Conservation (phyloP, 2,113 vertebrate genomes). For the Aegotheles bennettii region DNA sequence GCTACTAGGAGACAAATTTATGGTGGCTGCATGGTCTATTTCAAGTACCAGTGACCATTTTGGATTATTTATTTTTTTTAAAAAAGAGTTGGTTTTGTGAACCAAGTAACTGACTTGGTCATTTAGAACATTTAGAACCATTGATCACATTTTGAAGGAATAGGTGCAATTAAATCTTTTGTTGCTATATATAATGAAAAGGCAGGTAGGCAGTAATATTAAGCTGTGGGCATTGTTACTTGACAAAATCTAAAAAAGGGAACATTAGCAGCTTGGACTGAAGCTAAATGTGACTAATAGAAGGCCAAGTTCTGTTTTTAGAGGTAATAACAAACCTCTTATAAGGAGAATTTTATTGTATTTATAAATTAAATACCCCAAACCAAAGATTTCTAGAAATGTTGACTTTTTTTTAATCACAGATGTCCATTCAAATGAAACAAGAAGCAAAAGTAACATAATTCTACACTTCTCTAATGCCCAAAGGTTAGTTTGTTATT, state of each 20-base stretch:
- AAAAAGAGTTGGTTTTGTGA: neutral
- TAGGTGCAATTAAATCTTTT: neutral
- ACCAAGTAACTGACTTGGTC: neutral
- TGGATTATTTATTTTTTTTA: neutral
- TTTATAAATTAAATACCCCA: neutral
- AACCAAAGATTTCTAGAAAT: neutral
- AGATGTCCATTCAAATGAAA: neutral
- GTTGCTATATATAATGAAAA: neutral
- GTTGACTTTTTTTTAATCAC: neutral
- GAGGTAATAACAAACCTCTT: neutral
- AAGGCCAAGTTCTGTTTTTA: neutral
- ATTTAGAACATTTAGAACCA: neutral
- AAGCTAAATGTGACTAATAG: neutral
- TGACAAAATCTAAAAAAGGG: neutral
- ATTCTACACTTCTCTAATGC: neutral
- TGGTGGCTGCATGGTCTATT: neutral
- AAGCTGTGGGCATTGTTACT: neutral
- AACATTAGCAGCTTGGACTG: neutral
- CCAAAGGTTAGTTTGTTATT: neutral
- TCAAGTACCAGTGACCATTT: neutral
- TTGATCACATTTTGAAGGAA: neutral
- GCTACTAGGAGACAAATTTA: neutral
- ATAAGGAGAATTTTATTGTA: neutral
- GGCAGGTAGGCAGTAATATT: neutral
- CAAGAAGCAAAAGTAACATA: neutral